Evolutionary conservation across 2,797 vertebrate species (phyloP).

Genomic region (Fundulus diaphanus): DNA sequence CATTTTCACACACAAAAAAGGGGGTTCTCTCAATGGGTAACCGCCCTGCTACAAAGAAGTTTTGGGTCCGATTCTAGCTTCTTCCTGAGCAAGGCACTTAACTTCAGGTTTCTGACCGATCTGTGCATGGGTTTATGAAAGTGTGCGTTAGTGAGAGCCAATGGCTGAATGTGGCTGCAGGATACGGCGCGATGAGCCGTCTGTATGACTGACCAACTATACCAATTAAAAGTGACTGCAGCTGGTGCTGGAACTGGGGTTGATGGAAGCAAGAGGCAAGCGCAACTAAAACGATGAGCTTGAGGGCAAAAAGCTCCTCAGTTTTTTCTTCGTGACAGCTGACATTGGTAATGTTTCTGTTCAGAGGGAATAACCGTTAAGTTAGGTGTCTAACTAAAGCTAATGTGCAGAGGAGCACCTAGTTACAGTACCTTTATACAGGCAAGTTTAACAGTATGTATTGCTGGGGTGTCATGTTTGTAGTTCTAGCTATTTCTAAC

Average conservation of each 20-base stretch:
- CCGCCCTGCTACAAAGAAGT: too few relatives aligned
- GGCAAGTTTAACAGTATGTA: conserved; percentile 12
- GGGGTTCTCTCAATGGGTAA: too few relatives aligned
- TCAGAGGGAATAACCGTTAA: not conserved
- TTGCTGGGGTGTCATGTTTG: conserved; percentile 5
- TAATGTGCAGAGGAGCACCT: not conserved
- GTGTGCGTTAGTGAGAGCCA: too few relatives aligned
- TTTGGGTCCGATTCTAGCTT: too few relatives aligned
- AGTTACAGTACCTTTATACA: not conserved
- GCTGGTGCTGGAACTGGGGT: not conserved
- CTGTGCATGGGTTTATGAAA: too few relatives aligned
- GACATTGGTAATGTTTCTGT: not conserved
- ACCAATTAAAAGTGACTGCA: not conserved
- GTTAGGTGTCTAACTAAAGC: not conserved
- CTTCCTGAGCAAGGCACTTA: too few relatives aligned
- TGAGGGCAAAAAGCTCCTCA: not conserved
- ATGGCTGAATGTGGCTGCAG: too few relatives aligned
- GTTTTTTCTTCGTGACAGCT: not conserved
- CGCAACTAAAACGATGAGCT: not conserved
- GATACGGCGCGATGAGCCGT: too few relatives aligned
- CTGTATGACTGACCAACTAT: too few relatives aligned
- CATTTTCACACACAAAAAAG: too few relatives aligned
- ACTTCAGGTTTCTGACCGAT: too few relatives aligned
- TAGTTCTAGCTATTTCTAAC: conserved; percentile 51
- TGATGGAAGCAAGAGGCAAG: not conserved